These are phyloP conservation scores for Tetragonula clypearis DNA, from an alignment of 1,140 invertebrate genomes.

Conservation along the genomic window DNA sequence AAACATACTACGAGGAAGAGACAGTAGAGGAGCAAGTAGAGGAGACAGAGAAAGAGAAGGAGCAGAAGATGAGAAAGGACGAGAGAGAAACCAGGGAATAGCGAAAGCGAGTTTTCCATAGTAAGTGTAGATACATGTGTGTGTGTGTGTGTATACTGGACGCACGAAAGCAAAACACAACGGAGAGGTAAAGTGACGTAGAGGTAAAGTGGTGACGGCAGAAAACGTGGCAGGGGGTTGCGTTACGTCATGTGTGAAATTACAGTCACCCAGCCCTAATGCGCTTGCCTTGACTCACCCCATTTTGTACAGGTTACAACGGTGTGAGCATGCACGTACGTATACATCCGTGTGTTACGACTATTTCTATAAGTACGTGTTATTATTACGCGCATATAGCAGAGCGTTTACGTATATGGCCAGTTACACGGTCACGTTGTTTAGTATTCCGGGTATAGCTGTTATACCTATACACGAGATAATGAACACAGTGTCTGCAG, in stretches of 20 bases:
- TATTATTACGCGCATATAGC: constrained; percentile 4
- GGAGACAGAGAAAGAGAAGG: not conserved
- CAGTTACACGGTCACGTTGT: not conserved
- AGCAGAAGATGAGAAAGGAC: not conserved
- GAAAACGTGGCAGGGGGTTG: constrained; percentile 36
- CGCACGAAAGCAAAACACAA: constrained; percentile 52
- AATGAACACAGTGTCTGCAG: constrained; percentile 36
- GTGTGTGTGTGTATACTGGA: not conserved
- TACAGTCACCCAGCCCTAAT: constrained; percentile 74
- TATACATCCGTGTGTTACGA: constrained; percentile 9
- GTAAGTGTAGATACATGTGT: constrained; percentile 9
- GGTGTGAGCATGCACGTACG: not conserved
- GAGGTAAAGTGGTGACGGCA: constrained; percentile 40
- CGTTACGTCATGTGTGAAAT: constrained; percentile 76
- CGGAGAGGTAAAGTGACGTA: constrained; percentile 26
- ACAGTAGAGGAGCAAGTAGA: not conserved
- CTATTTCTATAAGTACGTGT: constrained; percentile 44
- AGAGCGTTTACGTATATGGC: not conserved
- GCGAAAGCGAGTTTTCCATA: constrained; percentile 14
- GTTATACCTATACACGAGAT: constrained; percentile 18
- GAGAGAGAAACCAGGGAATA: not conserved
- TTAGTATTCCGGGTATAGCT: constrained; percentile 14
- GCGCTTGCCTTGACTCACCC: constrained; percentile 60
- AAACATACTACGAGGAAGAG: not conserved
- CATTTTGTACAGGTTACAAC: constrained; percentile 26